Base-by-base conservation (phyloP, 2,888 invertebrate species). In the Athrips mouffetella region DNA sequence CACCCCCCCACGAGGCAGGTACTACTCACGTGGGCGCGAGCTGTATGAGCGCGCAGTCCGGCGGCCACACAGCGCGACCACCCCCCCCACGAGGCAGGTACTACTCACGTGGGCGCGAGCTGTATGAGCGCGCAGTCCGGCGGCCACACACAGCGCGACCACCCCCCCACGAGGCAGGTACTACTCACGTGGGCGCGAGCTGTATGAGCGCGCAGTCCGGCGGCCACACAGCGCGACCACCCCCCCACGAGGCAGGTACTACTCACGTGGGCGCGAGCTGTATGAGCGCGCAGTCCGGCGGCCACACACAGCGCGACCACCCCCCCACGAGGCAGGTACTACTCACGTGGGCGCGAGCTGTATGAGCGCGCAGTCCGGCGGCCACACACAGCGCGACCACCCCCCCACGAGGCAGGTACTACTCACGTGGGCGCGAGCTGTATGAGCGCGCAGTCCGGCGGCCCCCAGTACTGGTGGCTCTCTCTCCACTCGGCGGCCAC, bases 401-500 rank as follows among this genome's bases (percentile, higher is more conserved):
- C 5, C n/a, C 90, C 92, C 92, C 31, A 94, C 94, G 47, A 92
- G n/a, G 86, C 21, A 97, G 23, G 0, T 33, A 2, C 16, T 23
- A 78, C 90, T 80, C 77, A 94, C 90, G 92, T 92, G 31, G 94
- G 94, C 48, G 92, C 86, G 21, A 97, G 77, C 74, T 96, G 96
- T 50, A 96, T 83, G 33, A 95, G 90, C 60, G 93, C 91, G 53
- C 93, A 91, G 51, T 96, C 94, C 11, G 93, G 91, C 2, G 92
- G 91, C 35, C 97, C 97, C 91, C 94, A 95, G 82, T 95, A 96
- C 63, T 92, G 90, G 80, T 95, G 93, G 3, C 94, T 92, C 77
- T 96, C 97, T 60, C 92, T 92, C 97, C 97, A 97, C 78, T 96
- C 97, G 50, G 87, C 85, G 10, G 95, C 92, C 7, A 92, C 85